Evolutionary conservation across 2,888 invertebrate genomes (phyloP).

Genomic region (Cheilosia vernalis): DNA sequence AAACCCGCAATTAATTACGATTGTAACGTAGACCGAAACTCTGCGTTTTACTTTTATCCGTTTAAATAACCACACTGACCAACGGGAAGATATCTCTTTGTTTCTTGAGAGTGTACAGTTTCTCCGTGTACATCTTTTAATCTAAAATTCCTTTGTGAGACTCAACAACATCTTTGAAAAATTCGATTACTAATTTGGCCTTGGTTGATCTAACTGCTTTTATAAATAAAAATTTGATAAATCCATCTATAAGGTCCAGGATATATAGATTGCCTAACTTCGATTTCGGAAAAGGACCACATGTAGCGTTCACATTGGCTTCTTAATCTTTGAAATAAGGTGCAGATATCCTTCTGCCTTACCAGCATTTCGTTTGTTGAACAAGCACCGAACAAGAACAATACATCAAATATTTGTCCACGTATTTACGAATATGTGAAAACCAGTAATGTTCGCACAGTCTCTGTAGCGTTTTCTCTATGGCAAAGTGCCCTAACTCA

Average conservation of each 20-base stretch:
- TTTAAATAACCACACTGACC: no score
- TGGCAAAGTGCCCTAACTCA: constrained; percentile 69
- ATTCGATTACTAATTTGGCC: constrained; percentile 76
- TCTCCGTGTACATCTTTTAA: no score
- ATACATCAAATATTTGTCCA: constrained; percentile 80
- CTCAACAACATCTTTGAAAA: constrained; percentile 76
- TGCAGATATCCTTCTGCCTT: constrained; percentile 79
- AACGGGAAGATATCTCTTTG: no score
- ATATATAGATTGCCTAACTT: constrained; percentile 78
- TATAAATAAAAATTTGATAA: constrained; percentile 79
- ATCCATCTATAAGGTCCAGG: constrained; percentile 79
- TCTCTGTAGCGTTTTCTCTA: constrained; percentile 76
- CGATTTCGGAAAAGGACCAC: constrained; percentile 80
- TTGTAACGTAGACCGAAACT: no score
- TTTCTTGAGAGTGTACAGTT: no score
- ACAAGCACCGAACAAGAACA: constrained; percentile 79
- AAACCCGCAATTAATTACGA: no score
- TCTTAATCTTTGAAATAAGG: constrained; percentile 80
- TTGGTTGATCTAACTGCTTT: constrained; percentile 78
- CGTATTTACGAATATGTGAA: constrained; percentile 78
- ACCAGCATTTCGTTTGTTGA: constrained; percentile 77
- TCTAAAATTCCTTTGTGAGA: no score
- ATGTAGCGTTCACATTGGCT: constrained; percentile 81
- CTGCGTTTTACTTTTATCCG: no score
- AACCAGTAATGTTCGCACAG: constrained; percentile 41